These are phyloP conservation scores for Flexamia atlantica DNA, from an alignment of 2,888 invertebrate species.

Conservation along the genomic window DNA sequence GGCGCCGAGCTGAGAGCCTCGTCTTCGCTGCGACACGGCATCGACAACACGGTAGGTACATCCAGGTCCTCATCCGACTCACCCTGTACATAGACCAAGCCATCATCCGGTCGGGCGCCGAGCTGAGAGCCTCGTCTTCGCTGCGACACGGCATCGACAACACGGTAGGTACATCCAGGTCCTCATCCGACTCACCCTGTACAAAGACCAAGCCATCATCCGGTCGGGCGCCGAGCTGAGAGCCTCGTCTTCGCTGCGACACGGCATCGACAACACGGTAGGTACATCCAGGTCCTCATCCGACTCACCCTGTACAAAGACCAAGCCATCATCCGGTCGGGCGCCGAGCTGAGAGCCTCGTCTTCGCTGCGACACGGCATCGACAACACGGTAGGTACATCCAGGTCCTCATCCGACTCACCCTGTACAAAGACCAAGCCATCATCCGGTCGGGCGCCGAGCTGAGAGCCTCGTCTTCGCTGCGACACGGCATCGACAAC, in stretches of 20 bases:
- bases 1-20: conserved; percentile 69
- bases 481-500: too few species aligned
- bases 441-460: too few species aligned
- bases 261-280: conserved; percentile 77
- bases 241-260: conserved; percentile 44
- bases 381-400: too few species aligned
- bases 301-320: too few species aligned
- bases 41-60: conserved; percentile 77
- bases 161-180: conserved; percentile 83
- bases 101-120: conserved; percentile 74
- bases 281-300: too few species aligned
- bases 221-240: conserved; percentile 72
- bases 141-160: conserved; percentile 71
- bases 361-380: too few species aligned
- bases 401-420: too few species aligned
- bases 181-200: conserved; percentile 83
- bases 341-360: too few species aligned
- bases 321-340: too few species aligned
- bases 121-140: conserved; percentile 22
- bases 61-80: conserved; percentile 85
- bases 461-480: too few species aligned
- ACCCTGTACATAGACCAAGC: conserved; percentile 87
- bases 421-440: too few species aligned
- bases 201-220: conserved; percentile 84
- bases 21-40: conserved; percentile 64